Percentiles rank a stretch among this genome's conserved stretches.
These are phyloP conservation scores for Piprites chloris DNA, from an alignment of 2,113 vertebrate species.

Conservation along the genomic window DNA sequence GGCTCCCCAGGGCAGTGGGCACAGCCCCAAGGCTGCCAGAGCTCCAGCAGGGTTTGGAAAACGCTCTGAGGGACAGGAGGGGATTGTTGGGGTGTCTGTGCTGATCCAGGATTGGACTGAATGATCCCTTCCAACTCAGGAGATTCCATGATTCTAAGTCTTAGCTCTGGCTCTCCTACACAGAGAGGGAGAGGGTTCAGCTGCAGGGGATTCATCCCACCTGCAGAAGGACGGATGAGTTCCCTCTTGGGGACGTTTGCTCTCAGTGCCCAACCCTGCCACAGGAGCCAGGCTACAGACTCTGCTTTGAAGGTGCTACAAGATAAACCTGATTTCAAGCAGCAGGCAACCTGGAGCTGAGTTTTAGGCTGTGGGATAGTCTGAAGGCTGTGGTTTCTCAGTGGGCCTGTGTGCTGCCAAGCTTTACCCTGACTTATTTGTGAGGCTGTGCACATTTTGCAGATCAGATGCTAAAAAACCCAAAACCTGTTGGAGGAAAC, in stretches of 20 bases:
- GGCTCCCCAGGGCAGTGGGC: neutral
- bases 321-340: neutral
- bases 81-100: neutral
- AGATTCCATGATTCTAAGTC: neutral
- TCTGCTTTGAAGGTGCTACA: neutral
- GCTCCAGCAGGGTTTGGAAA: neutral
- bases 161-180: neutral
- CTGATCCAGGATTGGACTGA: neutral
- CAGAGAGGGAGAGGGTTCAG: neutral
- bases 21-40: neutral
- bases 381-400: neutral
- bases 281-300: rapidly evolving
- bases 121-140: neutral
- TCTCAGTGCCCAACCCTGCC: neutral
- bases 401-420: neutral
- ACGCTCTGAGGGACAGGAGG: rapidly evolving
- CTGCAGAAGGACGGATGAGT: rapidly evolving
- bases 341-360: neutral
- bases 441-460: rapidly evolving
- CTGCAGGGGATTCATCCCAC: neutral
- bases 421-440: neutral
- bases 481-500: neutral
- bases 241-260: neutral
- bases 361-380: neutral
- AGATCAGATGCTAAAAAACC: neutral